These are phyloP conservation scores for Eulemur mongoz DNA, from an alignment of 2,797 vertebrate species.

Conservation along the genomic window DNA sequence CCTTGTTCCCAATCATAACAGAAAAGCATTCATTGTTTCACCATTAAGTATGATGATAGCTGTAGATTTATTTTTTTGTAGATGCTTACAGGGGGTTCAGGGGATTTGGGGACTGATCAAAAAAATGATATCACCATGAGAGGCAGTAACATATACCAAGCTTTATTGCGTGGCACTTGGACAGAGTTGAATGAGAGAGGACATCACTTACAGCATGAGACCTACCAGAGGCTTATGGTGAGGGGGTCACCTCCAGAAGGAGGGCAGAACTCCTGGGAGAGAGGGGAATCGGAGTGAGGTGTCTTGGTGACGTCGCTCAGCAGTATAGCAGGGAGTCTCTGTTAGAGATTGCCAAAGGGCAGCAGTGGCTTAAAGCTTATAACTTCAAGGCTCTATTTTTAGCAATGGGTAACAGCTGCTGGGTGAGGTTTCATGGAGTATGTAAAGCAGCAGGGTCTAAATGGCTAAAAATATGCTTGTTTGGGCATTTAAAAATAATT, in stretches of 20 bases:
- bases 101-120: neutral
- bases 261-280: neutral
- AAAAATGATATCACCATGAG: neutral
- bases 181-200: neutral
- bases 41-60: neutral
- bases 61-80: neutral
- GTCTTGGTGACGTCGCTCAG: neutral
- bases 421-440: neutral
- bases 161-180: neutral
- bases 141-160: neutral
- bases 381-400: neutral
- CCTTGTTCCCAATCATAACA: neutral
- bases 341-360: neutral
- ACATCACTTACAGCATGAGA: neutral
- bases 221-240: neutral
- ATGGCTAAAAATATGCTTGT: neutral
- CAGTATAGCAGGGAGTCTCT: neutral
- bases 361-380: neutral
- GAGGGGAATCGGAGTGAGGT: neutral
- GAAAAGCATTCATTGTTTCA: neutral
- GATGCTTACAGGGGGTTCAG: neutral
- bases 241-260: neutral
- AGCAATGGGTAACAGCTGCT: neutral
- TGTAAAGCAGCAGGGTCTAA: neutral
- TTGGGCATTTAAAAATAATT: neutral